phyloP scores from a whole-genome alignment of 2,797 vertebrate species.

The Phalanger gymnotis region DNA sequence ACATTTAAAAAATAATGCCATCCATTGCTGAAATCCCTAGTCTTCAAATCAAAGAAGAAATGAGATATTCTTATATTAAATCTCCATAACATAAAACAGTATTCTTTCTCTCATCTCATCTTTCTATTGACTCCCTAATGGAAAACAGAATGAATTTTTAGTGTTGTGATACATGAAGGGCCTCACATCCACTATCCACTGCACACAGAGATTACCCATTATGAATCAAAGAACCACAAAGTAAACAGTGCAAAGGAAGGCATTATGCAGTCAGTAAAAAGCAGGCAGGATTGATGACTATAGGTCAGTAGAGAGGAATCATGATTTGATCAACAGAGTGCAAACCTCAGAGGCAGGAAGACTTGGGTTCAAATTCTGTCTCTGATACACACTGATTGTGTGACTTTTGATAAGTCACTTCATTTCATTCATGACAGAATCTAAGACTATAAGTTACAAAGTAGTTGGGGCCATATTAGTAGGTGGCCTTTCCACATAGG shows the following conservation, averaged over 20 bases:
- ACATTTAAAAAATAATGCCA: constrained; percentile 36
- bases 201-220: background rate
- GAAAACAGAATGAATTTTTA: background rate
- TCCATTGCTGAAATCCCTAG: constrained; percentile 28
- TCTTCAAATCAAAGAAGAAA: constrained; percentile 37
- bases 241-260: background rate
- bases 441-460: background rate
- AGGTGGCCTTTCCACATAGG: background rate
- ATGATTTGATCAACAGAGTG: background rate
- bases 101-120: background rate
- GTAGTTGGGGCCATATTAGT: background rate
- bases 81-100: background rate
- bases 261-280: background rate
- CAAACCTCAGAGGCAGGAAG: background rate
- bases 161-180: background rate
- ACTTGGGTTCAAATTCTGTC: background rate
- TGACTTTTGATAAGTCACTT: background rate
- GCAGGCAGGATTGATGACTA: background rate
- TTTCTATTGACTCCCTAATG: background rate
- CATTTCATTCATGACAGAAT: background rate
- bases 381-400: background rate
- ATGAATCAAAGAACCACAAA: background rate
- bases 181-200: background rate
- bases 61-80: constrained; percentile 42
- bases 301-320: background rate